Evolutionary conservation across 2,113 vertebrate genomes (phyloP).

Genomic region (Eolophus roseicapilla): DNA sequence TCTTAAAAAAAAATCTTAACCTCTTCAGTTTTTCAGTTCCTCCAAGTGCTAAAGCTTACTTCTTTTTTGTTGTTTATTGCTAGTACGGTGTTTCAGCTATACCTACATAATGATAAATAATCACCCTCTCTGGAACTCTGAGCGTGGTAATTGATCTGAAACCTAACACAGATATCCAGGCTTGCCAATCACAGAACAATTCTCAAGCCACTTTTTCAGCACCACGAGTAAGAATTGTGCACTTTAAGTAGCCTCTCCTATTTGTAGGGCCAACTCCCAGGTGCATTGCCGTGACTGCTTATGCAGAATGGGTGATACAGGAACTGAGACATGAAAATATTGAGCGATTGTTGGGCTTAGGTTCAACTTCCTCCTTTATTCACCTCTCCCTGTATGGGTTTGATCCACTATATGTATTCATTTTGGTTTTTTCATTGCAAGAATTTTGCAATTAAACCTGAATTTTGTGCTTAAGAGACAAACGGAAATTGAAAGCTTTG

Average conservation of each 20-base stretch:
- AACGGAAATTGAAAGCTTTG: not conserved
- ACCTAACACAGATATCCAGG: not conserved
- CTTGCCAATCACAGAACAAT: not conserved
- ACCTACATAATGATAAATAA: not conserved
- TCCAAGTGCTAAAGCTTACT: not conserved
- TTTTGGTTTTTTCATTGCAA: not conserved
- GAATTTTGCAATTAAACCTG: not conserved
- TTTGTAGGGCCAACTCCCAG: not conserved
- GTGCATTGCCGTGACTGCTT: not conserved
- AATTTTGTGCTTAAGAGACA: not conserved
- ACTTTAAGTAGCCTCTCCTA: not conserved
- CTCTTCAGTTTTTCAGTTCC: not conserved
- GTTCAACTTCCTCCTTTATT: not conserved
- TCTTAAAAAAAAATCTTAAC: not conserved
- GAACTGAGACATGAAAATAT: not conserved
- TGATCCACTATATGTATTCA: not conserved
- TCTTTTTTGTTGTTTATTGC: not conserved
- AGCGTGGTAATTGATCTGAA: not conserved
- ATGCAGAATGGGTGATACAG: not conserved
- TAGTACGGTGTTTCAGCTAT: not conserved
- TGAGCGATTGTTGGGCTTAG: not conserved
- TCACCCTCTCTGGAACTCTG: not conserved
- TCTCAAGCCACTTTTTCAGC: not conserved
- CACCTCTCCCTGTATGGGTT: not conserved
- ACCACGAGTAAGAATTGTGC: not conserved